Conservation (phyloP, 2,888 invertebrate species). For the Diloba caeruleocephala region DNA sequence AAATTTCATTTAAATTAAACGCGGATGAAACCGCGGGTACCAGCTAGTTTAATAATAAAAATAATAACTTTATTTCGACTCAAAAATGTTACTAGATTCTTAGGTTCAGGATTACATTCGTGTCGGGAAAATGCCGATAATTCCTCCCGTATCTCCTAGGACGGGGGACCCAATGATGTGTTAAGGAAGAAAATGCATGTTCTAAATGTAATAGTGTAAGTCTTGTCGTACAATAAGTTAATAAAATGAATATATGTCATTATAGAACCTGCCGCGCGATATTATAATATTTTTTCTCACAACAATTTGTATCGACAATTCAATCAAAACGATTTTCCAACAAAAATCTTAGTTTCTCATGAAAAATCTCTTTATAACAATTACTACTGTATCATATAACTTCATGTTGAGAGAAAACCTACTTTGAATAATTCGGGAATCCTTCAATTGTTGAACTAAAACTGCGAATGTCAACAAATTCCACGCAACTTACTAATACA, state of each 20-base stretch:
- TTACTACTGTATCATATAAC: slow-evolving; percentile 3
- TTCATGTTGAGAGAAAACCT: slow-evolving; percentile 8
- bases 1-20: no score
- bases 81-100: no score
- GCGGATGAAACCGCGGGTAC: no score
- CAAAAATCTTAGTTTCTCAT: slow-evolving; percentile 30
- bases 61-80: no score
- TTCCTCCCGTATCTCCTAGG: background rate
- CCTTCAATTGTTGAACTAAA: slow-evolving; percentile 4
- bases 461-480: slow-evolving; percentile 25
- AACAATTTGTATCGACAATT: slow-evolving; percentile 26
- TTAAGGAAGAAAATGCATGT: no score
- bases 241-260: slow-evolving; percentile 6
- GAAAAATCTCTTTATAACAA: slow-evolving; percentile 25
- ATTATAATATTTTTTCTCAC: slow-evolving; percentile 21
- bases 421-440: slow-evolving; percentile 20
- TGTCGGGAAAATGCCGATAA: background rate
- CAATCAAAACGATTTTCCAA: slow-evolving; percentile 2
- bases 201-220: no score
- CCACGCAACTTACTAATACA: slow-evolving; percentile 29
- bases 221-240: background rate
- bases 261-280: slow-evolving; percentile 2
- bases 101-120: no score
- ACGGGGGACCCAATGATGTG: no score
- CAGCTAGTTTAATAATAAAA: no score